A percentile compares a stretch with the other conserved stretches of the same genome.
Evolutionary conservation across 2,888 invertebrate genomes (phyloP).

Genomic region (Leucophora obtusa): DNA sequence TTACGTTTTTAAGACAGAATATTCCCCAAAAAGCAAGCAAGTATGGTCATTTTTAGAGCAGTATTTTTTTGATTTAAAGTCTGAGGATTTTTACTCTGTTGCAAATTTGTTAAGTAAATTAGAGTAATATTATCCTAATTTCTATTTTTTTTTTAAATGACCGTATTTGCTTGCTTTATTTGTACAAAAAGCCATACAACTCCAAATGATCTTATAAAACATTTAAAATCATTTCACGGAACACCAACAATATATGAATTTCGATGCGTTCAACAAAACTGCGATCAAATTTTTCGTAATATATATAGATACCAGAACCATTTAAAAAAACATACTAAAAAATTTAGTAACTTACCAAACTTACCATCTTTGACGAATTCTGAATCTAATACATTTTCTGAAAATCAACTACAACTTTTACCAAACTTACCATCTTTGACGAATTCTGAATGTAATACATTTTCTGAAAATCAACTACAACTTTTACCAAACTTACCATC

Average conservation of each 20-base stretch:
- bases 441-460: too few relatives aligned
- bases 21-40: slow-evolving; percentile 48
- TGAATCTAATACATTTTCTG: slow-evolving; percentile 2
- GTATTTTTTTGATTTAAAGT: slow-evolving; percentile 51
- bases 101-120: slow-evolving; percentile 53
- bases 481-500: slow-evolving; percentile 12
- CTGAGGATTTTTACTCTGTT: slow-evolving; percentile 47
- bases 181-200: slow-evolving; percentile 31
- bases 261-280: slow-evolving; percentile 16
- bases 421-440: too few relatives aligned
- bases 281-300: slow-evolving; percentile 30
- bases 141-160: slow-evolving; percentile 21
- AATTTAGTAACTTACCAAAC: slow-evolving; percentile 24
- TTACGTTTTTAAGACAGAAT: slow-evolving; percentile 49
- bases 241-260: slow-evolving; percentile 12
- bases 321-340: slow-evolving; percentile 34
- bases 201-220: slow-evolving; percentile 35
- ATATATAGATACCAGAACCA: slow-evolving; percentile 33
- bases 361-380: slow-evolving; percentile 11
- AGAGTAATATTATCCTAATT: slow-evolving; percentile 14
- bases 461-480: slow-evolving; percentile 5
- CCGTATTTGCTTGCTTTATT: slow-evolving; percentile 25
- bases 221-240: slow-evolving; percentile 29
- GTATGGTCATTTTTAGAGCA: slow-evolving; percentile 52
- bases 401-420: too few relatives aligned